Percentiles rank a stretch among this genome's conserved stretches.
These are phyloP conservation scores for Arvicanthis niloticus DNA, from an alignment of 2,113 vertebrate species.

Conservation along the genomic window DNA sequence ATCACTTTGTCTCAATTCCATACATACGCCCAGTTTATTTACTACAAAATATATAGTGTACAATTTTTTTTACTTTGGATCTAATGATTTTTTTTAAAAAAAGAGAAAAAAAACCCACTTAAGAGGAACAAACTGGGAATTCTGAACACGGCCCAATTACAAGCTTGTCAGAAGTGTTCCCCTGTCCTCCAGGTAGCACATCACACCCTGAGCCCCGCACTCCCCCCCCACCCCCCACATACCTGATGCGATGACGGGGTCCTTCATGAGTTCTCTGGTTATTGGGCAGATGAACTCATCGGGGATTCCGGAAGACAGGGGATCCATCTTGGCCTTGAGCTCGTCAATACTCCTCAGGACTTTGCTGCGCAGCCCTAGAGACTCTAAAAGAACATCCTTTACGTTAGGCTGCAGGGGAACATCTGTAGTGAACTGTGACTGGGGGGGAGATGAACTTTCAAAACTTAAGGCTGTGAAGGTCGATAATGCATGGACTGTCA, in stretches of 20 bases:
- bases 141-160: neutral
- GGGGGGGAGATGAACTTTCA: conserved; percentile 4
- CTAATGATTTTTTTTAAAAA: neutral
- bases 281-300: conserved; percentile 95
- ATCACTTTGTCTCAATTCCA: neutral
- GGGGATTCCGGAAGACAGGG: conserved; percentile 85
- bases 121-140: neutral
- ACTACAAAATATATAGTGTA: conserved; percentile 5
- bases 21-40: neutral
- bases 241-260: conserved; percentile 95
- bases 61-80: neutral
- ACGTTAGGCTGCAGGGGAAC: neutral
- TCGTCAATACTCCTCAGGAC: conserved; percentile 90
- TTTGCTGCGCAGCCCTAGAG: conserved; percentile 90
- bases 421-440: neutral
- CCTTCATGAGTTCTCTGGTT: conserved; percentile 93
- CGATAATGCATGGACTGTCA: too few species aligned
- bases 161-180: neutral
- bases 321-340: conserved; percentile 82
- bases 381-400: conserved; percentile 86
- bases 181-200: neutral
- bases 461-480: neutral
- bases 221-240: neutral
- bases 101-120: neutral
- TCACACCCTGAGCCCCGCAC: neutral